Evolutionary conservation across 92 coral and sea anemone species (phyloP), one percentile per base, ranked within the genome.

Genomic region (Porites rus): DNA sequence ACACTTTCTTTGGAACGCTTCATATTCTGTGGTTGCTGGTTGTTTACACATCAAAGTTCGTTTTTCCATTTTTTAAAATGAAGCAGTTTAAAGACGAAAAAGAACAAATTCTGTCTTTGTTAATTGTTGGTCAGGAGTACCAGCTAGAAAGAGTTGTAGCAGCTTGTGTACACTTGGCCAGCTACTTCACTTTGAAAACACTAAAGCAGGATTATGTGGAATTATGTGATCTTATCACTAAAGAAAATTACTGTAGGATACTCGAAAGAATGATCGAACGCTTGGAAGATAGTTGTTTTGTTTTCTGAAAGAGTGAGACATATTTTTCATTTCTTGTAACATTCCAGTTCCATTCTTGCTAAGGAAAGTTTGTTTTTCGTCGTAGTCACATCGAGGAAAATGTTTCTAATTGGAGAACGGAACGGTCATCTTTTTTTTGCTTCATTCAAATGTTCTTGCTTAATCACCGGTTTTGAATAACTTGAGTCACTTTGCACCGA

Each of bases 121-220:
- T 77, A n/a, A 63, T 77, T 38, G 56, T 77, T 20, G 70, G 70
- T 4, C 82, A 77, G 56, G 82, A 77, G n/a, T 77, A 77, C 60
- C 38, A 77, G n/a, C 4, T 63, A 68, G 82, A 77, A 7, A 43
- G 19, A 13, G 56, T 77, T 3, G 8, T 77, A n/a, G 21, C 82
- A 11, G 31, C 3, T 21, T 77, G 82, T 62, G 10, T 77, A 28
- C 70, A 19, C 18, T 56, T 62, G 31, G 65, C 75, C 14, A 51
- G 84, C 54, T 17, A 66, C 6, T 67, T 66, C 64, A 68, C 64
- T 70, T 56, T 80, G 65, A 21, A 13, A 68, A 75, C 65, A 21
- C 52, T 80, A 10, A 80, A 80, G 53, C 20, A 80, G 17, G 84
- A 79, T 11, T 79, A 68, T 24, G 21, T 21, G 31, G 84, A 79